Base-by-base conservation (phyloP, 1,140 invertebrate genomes). In the Drosophila sproati region DNA sequence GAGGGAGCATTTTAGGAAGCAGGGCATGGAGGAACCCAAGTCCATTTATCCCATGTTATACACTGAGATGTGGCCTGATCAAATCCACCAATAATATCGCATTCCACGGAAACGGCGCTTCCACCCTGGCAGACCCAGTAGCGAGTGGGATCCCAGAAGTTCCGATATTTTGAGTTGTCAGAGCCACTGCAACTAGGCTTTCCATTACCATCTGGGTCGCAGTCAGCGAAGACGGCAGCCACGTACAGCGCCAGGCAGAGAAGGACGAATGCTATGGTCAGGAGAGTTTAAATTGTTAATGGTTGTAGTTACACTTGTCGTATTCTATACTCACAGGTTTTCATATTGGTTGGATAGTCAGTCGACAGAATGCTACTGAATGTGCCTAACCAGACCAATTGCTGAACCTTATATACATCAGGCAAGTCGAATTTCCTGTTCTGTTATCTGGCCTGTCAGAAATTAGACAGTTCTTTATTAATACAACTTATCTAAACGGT, bases 101-200 rank as follows among this genome's bases (percentile, higher is more conserved):
- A 81, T 0, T 0, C 0, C 0, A 28, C 1, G 0, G n/a, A 1
- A 0, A 0, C 1, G 2, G 70, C 4, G 6, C 12, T 48, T 29
- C n/a, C 6, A 3, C 12, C 0, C 20, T 20, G 20, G 57, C 81
- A 85, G 1, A 2, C 0, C 61, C 77, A 85, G 57, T 71, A 86
- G 5, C 43, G 64, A 5, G 82, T 86, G n/a, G 82, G 79, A 56
- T 86, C 82, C 12, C 10, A 86, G 47, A 64, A 68, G 64, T 86
- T 82, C 8, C 75, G 75, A 20, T 54, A 63, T 3, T 2, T 4
- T 1, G 35, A 12, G 1, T 37, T 3, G 4, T 10, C 8, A 32
- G 4, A 3, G 5, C n/a, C n/a, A 10, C 12, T 12, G 50, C 76
- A 86, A 10, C 32, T 45, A 10, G 82, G 82, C 12, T n/a, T 2